Evolutionary conservation across 2,113 vertebrate genomes (phyloP), one percentile per base, ranked within the genome.

Genomic region (Xyliphius kryptos): DNA sequence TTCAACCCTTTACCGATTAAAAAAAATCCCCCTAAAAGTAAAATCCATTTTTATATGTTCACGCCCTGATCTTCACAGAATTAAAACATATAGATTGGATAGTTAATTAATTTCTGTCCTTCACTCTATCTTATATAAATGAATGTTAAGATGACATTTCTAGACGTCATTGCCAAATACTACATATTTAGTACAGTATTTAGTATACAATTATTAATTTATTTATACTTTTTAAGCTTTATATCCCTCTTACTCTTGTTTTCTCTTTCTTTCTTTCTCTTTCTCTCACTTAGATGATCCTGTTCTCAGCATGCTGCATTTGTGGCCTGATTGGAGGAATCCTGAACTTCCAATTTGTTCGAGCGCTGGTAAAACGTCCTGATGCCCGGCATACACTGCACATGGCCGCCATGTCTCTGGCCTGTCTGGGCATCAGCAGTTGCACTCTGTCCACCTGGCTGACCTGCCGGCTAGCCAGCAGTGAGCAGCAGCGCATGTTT

Each of bases 261-360:
- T 72, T 9, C 11, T 56, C 22, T 54, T 9, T 13, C 51, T 48
- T 77, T 59, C n/a, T n/a, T 70, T 75, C 22, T 77, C 32, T 68
- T 52, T 70, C 9, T 46, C 66, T 70, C 73, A 74, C 63, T 43
- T 79, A 99, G 95, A 99, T 98, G 96, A 99, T 98, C 79, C 86
- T 98, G 56, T 99, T 99, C 76, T 98, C 95, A 22, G 94, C 96
- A 13, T 98, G 94, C 82, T 99, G 96, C 79, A 99, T 99, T 84
- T 97, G 96, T 49, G 96, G 96, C 63, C 88, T 99, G 72, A 99
- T 99, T 9, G 93, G 91, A 41, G 96, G 96, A 67, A 99, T 99
- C 85, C 83, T 99, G 79, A 99, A 97, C 81, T 92, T 99, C 78
- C 96, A 98, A 84, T 99, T 98, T 80, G 93, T 98, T 56, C 90